Conservation (phyloP, 2,888 invertebrate species). For the Peribatodes rhomboidaria region DNA sequence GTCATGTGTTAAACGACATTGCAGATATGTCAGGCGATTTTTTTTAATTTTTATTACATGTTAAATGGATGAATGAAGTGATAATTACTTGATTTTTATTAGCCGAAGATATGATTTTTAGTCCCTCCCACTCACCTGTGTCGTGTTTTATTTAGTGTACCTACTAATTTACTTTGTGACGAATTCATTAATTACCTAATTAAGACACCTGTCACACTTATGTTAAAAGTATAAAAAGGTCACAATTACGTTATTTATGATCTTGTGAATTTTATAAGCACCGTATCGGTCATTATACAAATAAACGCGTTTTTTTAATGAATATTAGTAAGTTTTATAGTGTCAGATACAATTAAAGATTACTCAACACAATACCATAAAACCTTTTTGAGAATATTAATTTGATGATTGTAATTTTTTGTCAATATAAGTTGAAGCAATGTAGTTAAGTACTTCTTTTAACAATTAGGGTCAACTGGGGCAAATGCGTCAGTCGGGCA, state of each 20-base stretch:
- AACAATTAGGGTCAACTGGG: no score
- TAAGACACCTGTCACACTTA: constrained; percentile 18
- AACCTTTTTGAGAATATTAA: constrained; percentile 5
- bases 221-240: constrained; percentile 22
- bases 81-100: constrained; percentile 13
- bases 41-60: constrained; percentile 14
- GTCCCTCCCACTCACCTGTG: no score
- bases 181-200: constrained; percentile 9
- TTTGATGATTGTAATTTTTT: neutral
- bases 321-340: constrained; percentile 24
- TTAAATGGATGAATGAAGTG: constrained; percentile 17
- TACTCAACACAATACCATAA: constrained; percentile 19
- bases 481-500: no score
- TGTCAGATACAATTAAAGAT: constrained; percentile 8
- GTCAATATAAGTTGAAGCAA: neutral
- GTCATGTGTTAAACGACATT: constrained; percentile 51
- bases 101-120: neutral
- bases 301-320: constrained; percentile 28
- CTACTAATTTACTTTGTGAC: neutral
- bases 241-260: constrained; percentile 25
- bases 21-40: constrained; percentile 25
- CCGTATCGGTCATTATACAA: constrained; percentile 10
- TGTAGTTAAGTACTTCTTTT: no score
- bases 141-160: neutral
- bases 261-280: constrained; percentile 14